A percentile compares a stretch with the other conserved stretches of the same genome.
Evolutionary conservation across 2,113 vertebrate genomes (phyloP).

Genomic region (Lagopus muta): DNA sequence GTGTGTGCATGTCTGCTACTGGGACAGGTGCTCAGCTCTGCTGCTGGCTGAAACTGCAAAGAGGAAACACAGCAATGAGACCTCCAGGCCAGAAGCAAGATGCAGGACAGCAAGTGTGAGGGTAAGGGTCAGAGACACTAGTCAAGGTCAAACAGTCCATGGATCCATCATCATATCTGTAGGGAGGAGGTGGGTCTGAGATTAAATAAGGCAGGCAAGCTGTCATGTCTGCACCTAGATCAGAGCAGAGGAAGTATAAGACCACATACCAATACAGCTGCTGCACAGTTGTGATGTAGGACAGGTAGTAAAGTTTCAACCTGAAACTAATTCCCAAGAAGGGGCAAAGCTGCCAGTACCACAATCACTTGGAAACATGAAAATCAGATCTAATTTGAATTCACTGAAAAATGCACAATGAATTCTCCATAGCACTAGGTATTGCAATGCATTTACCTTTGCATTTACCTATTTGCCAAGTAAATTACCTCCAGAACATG

Average conservation of each 20-base stretch:
- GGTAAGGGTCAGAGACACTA: neutral
- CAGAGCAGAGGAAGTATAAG: neutral
- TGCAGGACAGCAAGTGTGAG: neutral
- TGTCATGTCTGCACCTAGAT: neutral
- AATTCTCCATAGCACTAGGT: accelerated
- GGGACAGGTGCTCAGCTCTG: neutral
- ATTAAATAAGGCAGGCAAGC: neutral
- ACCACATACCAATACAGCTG: neutral
- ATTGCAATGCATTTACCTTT: neutral
- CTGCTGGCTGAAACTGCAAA: neutral
- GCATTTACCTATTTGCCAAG: neutral
- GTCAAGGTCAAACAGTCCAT: neutral
- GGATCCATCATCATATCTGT: neutral
- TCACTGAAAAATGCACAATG: neutral
- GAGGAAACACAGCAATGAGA: neutral
- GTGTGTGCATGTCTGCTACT: neutral
- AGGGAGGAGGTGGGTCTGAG: neutral
- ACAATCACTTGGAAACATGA: neutral
- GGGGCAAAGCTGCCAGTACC: neutral
- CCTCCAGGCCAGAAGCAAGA: neutral
- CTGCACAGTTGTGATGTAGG: neutral
- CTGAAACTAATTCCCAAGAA: neutral
- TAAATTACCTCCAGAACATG: neutral
- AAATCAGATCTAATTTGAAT: neutral
- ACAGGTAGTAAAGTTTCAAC: neutral